Base-by-base conservation (phyloP, 2,888 invertebrate genomes). In the Drosophila sordidula region DNA sequence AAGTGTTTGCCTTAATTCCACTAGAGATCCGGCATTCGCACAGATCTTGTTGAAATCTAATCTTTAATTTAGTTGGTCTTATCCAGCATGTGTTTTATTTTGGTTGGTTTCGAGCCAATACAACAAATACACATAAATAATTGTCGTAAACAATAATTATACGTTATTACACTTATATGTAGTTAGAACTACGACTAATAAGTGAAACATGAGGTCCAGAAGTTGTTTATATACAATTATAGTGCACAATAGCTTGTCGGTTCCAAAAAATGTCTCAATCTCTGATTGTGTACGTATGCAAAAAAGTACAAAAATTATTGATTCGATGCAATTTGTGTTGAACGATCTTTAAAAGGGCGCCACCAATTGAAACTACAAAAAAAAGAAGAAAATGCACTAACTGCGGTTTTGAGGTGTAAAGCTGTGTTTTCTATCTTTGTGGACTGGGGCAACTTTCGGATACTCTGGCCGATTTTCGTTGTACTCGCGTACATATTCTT, bases 201-300 rank as follows among this genome's bases (percentile, higher is more conserved):
- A 77, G 80, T 83, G 83, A 87, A 75, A 75, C 81, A 77, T 86
- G 85, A 86, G 85, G 85, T 86, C 85, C 85, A 86, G 83, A 86
- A 86, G 85, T 87, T 86, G 88, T 62, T 72, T 76, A 74, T 77
- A 54, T 76, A 73, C 66, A 77, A 36, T 62, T 84, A 74, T 45
- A 67, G 68, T 71, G 65, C 70, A 70, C 46, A 44, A 50, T 61
- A 70, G 59, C 70, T 76, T 77, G 70, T 65, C 59, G 74, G 59
- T 73, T 68, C 44, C 54, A 68, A 58, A 65, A 68, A 47, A 38
- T 57, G 56, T 45, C 41, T 56, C 32, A 29, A 70, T 18, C 56
- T 55, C 32, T 34, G 66, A 42, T 70, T 70, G 14, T 11, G 55
- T 45, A 49, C 25, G 9, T 12, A 45, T 45, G 9, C 16, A 46